Evolutionary conservation across 2,113 vertebrate genomes (phyloP), one percentile per base, ranked within the genome.

Genomic region (Zootoca vivipara): DNA sequence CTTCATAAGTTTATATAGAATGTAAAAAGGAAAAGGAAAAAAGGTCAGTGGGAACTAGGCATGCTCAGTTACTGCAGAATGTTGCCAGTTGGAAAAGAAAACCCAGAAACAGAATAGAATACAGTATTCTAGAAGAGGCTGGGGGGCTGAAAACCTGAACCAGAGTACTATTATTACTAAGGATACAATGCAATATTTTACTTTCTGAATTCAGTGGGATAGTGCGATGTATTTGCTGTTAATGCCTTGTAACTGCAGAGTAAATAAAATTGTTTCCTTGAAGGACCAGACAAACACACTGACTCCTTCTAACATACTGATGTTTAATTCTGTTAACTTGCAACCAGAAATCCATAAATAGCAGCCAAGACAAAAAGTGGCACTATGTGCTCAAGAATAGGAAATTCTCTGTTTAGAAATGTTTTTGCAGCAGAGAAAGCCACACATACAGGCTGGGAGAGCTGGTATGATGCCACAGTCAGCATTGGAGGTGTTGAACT

Each of bases 261-360:
- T 20, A 67, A 52, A 22, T 4, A 75, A 70, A 80, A 12, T 52
- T 28, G 18, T 33, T 83, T 1, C 18, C 1, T 22, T 62, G 26
- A 67, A 67, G 40, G 77, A 83, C 18, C 7, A 52, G 38, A 33
- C 85, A 42, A 40, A 7, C 0, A 87, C 80, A 80, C 33, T 86
- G 65, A 78, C 94, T 82, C 94, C 79, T 75, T 88, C 20, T 0
- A 90, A 94, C 95, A 94, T 87, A 85, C 35, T 2, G 83, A 90
- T 79, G 79, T 94, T 77, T 95, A 94, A 90, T 95, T 81, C 73
- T 84, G 87, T 85, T 93, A 92, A 89, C 77, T 93, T 80, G 89
- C 89, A 67, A 82, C 88, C 62, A 89, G 80, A 89, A 46, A 89
- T 26, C 28, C 5, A 0, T 16, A 33, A 72, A 83, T 16, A 30